Conservation (phyloP, 1,140 invertebrate genomes). For the Conus betulinus region DNA sequence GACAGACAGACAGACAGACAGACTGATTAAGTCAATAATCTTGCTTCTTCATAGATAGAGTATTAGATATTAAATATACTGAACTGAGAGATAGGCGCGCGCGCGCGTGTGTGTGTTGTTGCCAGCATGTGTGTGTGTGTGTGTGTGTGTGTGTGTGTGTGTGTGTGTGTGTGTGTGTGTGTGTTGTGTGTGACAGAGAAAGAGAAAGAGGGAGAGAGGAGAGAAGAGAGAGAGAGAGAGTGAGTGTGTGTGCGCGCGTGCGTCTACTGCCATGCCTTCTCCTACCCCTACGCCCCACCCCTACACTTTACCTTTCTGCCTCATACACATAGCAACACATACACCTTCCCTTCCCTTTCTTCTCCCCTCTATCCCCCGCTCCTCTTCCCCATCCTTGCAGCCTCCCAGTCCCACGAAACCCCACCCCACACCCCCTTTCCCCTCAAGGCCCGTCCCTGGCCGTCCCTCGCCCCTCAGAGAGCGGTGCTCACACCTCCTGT, state of each 20-base stretch:
- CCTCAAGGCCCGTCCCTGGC: background rate
- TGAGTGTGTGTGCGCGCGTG: background rate
- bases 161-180: background rate
- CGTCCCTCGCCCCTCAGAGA: too few species aligned
- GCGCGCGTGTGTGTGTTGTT: too few species aligned
- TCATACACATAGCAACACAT: too few species aligned
- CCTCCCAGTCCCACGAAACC: background rate
- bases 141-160: constrained; percentile 1
- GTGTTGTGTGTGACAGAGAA: background rate
- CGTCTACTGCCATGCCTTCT: too few species aligned
- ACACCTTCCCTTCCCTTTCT: too few species aligned
- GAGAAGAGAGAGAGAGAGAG: background rate
- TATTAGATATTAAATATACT: too few species aligned
- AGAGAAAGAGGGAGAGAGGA: background rate
- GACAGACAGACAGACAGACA: background rate
- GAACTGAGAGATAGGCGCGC: too few species aligned
- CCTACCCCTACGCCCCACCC: too few species aligned
- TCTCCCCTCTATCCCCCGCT: too few species aligned
- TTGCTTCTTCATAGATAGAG: too few species aligned
- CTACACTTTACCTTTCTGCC: background rate
- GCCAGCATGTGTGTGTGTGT: background rate
- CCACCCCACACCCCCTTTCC: background rate
- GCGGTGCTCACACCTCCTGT: constrained; percentile 74
- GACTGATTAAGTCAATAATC: background rate
- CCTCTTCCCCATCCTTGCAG: background rate